Base-by-base conservation (phyloP, 2,113 vertebrate species). In the Onychorhynchus coronatus region DNA sequence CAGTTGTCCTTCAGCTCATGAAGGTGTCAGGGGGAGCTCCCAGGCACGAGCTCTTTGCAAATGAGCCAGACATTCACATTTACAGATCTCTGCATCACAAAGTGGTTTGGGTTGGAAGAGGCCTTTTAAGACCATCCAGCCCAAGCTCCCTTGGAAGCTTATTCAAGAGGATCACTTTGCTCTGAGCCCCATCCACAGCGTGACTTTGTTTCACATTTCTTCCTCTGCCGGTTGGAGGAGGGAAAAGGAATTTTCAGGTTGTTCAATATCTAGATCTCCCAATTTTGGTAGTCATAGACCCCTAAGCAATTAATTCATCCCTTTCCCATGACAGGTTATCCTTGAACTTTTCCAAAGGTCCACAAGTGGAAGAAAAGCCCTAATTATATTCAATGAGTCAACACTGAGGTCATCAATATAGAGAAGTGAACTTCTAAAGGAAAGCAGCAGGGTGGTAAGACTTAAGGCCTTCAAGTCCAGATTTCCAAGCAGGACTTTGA, bases 181-280 rank as follows among this genome's bases (percentile, higher is more conserved):
- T 77, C 12, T 65, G 41, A 56, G 59, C 7, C 59, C 33, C 1
- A 0, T 22, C 42, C 80, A 6, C 5, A 2, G n/a, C n/a, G n/a
- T 5, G 21, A 42, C 23, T 66, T 18, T 7, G 6, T 44, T 41
- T 6, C 27, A 18, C 8, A 12, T 49, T 80, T 58, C 14, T 63
- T 63, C 41, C 31, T 47, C 63, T 30, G 18, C 9, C 12, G 28
- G 8, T 42, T 77, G 55, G 42, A 78, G 19, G 18, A 30, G 27
- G 19, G 77, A 80, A 82, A 70, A 56, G 49, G 15, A 47, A 49
- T 52, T 88, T 79, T 70, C 27, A 42, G 22, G 3, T 24, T 47
- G 20, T 28, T 68, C 25, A 39, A 4, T 13, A 42, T 14, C 35
- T 19, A 44, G 5, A 37, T 39, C 6, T 79, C 33, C 24, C 21